A percentile compares a stretch with the other conserved stretches of the same genome.
These are phyloP conservation scores for Melanaphis sacchari DNA, from an alignment of 1,140 invertebrate species.

Conservation along the genomic window DNA sequence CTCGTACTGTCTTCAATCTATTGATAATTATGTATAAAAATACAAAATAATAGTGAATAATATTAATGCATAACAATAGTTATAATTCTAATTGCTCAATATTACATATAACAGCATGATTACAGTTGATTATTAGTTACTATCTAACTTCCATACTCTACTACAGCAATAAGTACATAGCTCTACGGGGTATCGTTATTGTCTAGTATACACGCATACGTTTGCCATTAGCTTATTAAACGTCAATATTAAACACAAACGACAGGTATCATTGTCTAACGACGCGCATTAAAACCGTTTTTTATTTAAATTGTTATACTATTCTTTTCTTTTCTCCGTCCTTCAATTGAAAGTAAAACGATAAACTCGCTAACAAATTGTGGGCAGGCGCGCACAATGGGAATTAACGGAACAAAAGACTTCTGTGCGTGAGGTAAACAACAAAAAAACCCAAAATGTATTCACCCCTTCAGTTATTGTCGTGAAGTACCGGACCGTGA, in stretches of 20 bases:
- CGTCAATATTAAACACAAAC: not conserved
- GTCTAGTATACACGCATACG: not conserved
- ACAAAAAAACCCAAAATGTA: not conserved
- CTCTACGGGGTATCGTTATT: not conserved
- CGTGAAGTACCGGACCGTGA: not conserved
- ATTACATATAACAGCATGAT: not conserved
- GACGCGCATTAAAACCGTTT: not conserved
- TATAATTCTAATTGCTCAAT: not conserved
- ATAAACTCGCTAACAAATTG: not conserved
- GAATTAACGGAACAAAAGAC: not conserved
- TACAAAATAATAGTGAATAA: not conserved
- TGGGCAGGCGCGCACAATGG: conserved; percentile 3
- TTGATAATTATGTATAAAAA: not conserved
- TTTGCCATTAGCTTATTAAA: not conserved
- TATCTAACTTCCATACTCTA: not conserved
- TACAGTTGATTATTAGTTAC: not conserved
- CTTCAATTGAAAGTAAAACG: conserved; percentile 6
- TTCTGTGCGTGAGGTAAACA: not conserved
- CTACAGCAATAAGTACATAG: not conserved
- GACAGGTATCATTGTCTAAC: not conserved
- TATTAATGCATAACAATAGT: not conserved
- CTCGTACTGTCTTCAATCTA: not conserved
- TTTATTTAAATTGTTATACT: not conserved
- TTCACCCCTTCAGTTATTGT: conserved; percentile 22
- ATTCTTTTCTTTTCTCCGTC: not conserved